Conservation (phyloP, 2,113 vertebrate genomes). For the Melierax canorus region DNA sequence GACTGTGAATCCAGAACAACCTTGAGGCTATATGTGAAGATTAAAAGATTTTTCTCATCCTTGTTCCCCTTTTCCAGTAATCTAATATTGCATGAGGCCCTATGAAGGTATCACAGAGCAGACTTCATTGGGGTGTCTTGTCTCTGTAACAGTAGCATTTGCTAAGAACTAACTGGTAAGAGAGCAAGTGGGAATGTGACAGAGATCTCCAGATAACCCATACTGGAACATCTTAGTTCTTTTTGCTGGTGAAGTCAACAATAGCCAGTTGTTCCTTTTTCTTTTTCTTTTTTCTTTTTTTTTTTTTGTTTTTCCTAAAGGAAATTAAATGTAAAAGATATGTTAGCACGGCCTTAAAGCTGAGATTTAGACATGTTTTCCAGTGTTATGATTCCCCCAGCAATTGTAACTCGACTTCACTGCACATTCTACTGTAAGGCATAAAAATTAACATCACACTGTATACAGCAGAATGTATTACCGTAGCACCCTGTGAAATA, state of each 20-base stretch:
- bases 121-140: background rate
- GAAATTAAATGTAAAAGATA: conserved; percentile 53
- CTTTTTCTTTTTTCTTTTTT: background rate
- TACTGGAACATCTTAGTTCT: background rate
- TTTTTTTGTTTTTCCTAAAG: background rate
- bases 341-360: background rate
- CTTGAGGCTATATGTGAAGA: background rate
- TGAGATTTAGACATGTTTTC: conserved; percentile 35
- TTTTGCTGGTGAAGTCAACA: background rate
- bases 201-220: background rate
- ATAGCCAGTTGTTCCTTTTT: background rate
- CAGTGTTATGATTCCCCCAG: conserved; percentile 50
- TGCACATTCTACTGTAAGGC: conserved; percentile 30
- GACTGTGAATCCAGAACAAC: background rate
- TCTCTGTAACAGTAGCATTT: background rate
- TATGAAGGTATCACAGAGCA: background rate
- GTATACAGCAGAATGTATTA: conserved; percentile 25
- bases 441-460: conserved; percentile 48
- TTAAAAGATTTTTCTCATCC: background rate
- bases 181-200: background rate
- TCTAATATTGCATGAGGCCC: background rate
- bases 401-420: conserved; percentile 30
- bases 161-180: background rate
- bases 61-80: background rate
- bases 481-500: background rate